phyloP scores from a whole-genome alignment of 2,888 invertebrate genomes.

The Liopterus haemorrhoidalis region DNA sequence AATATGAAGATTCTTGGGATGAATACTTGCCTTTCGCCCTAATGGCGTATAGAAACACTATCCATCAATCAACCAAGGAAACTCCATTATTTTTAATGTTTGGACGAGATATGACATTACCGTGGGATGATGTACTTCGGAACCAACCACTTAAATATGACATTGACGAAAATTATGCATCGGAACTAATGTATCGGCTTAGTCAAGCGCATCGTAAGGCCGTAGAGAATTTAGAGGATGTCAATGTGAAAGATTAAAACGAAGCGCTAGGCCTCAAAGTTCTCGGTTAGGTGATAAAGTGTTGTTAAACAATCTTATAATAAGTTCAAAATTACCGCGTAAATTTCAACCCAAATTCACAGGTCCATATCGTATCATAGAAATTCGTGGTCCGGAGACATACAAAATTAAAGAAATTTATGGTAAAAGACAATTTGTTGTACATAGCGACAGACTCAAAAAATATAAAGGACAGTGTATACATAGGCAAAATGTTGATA shows the following conservation, averaged over 20 bases:
- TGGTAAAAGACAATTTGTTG: too few relatives aligned
- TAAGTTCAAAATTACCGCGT: background rate
- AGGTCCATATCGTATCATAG: background rate
- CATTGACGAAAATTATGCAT: too few relatives aligned
- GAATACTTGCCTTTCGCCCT: background rate
- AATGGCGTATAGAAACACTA: background rate
- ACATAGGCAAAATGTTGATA: too few relatives aligned
- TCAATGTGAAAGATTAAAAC: too few relatives aligned
- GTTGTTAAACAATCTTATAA: background rate
- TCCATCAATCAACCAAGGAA: conserved; percentile 1
- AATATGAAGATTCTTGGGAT: background rate
- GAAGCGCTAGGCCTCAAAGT: background rate
- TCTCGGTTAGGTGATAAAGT: conserved; percentile 1
- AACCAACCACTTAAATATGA: too few relatives aligned
- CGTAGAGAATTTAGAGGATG: too few relatives aligned
- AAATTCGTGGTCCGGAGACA: too few relatives aligned
- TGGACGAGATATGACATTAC: background rate
- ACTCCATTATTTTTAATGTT: conserved; percentile 1
- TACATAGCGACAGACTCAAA: too few relatives aligned
- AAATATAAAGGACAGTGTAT: background rate
- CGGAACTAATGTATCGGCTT: too few relatives aligned
- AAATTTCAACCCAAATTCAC: background rate
- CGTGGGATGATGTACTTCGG: background rate
- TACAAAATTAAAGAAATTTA: too few relatives aligned
- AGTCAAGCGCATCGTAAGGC: too few relatives aligned